Evolutionary conservation across 2,888 invertebrate species (phyloP).

Genomic region (Malacosoma neustria): DNA sequence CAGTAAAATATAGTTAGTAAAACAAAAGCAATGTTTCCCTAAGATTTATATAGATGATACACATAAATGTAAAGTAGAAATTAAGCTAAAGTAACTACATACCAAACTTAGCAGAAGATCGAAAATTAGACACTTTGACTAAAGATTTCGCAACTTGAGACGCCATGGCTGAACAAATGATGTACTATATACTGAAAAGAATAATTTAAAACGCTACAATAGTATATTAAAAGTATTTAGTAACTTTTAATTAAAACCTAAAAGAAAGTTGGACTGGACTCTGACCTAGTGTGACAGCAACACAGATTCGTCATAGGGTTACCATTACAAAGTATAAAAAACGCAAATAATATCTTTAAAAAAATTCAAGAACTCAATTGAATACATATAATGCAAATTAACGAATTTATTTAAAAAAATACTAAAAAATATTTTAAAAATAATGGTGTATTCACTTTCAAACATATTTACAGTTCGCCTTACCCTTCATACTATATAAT

Average conservation of each 20-base stretch:
- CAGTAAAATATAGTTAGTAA: no score
- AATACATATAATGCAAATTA: slow-evolving; percentile 1
- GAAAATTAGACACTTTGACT: slow-evolving; percentile 46
- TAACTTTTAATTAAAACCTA: slow-evolving; percentile 31
- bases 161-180: slow-evolving; percentile 42
- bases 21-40: no score
- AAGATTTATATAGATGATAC: no score
- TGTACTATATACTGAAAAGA: slow-evolving; percentile 6
- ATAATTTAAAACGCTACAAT: background rate
- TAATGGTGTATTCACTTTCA: no score
- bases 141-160: slow-evolving; percentile 62
- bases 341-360: no score
- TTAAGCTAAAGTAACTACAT: slow-evolving; percentile 18
- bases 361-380: slow-evolving; percentile 7
- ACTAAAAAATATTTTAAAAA: no score
- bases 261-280: slow-evolving; percentile 69
- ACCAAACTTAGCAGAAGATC: slow-evolving; percentile 60
- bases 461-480: no score
- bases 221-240: slow-evolving; percentile 21
- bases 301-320: no score
- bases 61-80: no score
- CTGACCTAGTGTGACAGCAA: slow-evolving; percentile 41
- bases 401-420: slow-evolving; percentile 3
- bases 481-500: no score
- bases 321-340: no score